Evolutionary conservation across 2,888 invertebrate species (phyloP).

Genomic region (Sussaba pulchella): DNA sequence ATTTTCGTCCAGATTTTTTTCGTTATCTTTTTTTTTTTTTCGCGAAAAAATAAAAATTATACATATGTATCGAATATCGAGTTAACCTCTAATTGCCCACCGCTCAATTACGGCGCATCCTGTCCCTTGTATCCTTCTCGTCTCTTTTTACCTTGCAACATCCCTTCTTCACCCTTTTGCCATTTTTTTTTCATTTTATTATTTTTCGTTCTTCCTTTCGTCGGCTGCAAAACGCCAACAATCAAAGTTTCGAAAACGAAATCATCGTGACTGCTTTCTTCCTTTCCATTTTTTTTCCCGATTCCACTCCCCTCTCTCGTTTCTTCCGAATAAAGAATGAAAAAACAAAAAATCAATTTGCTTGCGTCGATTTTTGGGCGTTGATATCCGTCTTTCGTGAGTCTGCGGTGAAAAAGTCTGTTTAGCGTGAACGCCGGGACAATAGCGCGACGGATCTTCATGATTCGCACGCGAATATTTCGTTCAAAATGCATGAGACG

Average conservation of each 20-base stretch:
- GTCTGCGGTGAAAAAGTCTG: constrained; percentile 71
- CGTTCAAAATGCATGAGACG: constrained; percentile 44
- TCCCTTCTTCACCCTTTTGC: background rate
- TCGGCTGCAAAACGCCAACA: background rate
- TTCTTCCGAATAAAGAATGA: background rate
- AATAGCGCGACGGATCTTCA: constrained; percentile 39
- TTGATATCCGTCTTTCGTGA: constrained; percentile 46
- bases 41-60: constrained; percentile 38
- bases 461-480: constrained; percentile 66
- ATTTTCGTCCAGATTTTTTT: constrained; percentile 31
- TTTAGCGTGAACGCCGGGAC: constrained; percentile 70
- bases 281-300: constrained; percentile 45
- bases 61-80: constrained; percentile 40
- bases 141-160: constrained; percentile 47
- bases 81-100: constrained; percentile 62
- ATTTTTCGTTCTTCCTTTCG: constrained; percentile 1
- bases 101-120: constrained; percentile 66
- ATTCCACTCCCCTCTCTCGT: too few species aligned
- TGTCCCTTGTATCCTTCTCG: constrained; percentile 63
- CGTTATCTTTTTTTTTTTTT: background rate
- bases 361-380: background rate
- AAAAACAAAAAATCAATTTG: background rate
- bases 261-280: constrained; percentile 42
- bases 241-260: constrained; percentile 10
- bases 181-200: too few species aligned